A percentile compares a stretch with the other conserved stretches of the same genome.
These are phyloP conservation scores for Cremastobaeus sp. DNA, from an alignment of 2,888 invertebrate species.

Conservation along the genomic window DNA sequence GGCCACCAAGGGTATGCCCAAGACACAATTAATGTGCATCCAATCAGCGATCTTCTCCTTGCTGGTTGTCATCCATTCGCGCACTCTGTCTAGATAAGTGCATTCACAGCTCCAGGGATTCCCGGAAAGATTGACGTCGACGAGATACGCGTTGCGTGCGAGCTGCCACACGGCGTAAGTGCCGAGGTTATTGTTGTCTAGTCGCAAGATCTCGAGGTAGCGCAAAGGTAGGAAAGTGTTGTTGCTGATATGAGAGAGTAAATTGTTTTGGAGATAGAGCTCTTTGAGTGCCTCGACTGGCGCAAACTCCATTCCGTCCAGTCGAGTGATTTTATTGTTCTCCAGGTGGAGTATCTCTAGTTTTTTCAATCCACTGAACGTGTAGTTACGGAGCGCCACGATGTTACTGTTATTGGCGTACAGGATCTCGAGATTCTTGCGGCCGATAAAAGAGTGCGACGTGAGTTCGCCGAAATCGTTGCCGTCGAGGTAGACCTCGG, in stretches of 20 bases:
- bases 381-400: constrained; percentile 90
- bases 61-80: constrained; percentile 88
- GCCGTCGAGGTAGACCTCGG: constrained; percentile 95
- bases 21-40: constrained; percentile 85
- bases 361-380: constrained; percentile 91
- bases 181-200: constrained; percentile 90
- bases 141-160: constrained; percentile 89
- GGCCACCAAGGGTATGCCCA: constrained; percentile 85
- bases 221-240: constrained; percentile 89
- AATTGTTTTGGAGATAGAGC: constrained; percentile 91
- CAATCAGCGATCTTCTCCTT: constrained; percentile 90
- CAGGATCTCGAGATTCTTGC: constrained; percentile 91
- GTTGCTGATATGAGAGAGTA: constrained; percentile 89
- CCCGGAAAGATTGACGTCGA: constrained; percentile 89
- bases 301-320: constrained; percentile 90
- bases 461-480: constrained; percentile 92
- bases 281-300: constrained; percentile 90
- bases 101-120: constrained; percentile 97
- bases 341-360: constrained; percentile 90
- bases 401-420: constrained; percentile 94
- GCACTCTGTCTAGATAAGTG: constrained; percentile 87
- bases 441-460: constrained; percentile 93
- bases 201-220: constrained; percentile 89
- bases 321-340: constrained; percentile 88
- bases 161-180: constrained; percentile 93